These are phyloP conservation scores for Hesperia comma DNA, from an alignment of 2,888 invertebrate genomes.

Conservation along the genomic window DNA sequence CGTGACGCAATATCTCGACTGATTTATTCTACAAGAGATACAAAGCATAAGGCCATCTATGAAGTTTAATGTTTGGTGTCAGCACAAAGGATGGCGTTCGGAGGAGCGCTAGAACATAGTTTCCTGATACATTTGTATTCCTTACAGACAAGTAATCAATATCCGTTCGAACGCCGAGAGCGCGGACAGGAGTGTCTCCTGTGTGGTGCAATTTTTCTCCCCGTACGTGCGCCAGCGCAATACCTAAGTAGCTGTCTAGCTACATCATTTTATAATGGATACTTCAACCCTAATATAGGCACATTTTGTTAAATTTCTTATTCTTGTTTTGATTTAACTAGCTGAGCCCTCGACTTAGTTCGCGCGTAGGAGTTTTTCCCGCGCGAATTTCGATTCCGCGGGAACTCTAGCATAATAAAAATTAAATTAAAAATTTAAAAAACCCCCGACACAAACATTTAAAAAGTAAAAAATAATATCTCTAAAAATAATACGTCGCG, in stretches of 20 bases:
- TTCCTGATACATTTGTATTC: conserved; percentile 81
- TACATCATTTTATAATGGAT: conserved; percentile 4
- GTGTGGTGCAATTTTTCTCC: conserved; percentile 62
- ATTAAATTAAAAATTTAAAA: too few relatives aligned
- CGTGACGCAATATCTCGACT: conserved; percentile 30
- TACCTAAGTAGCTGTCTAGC: conserved; percentile 29
- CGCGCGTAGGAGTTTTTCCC: too few relatives aligned
- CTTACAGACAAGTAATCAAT: conserved; percentile 81
- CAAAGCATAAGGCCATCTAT: conserved; percentile 56
- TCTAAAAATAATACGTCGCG: too few relatives aligned
- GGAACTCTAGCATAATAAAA: too few relatives aligned
- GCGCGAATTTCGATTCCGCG: too few relatives aligned
- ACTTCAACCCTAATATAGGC: too few relatives aligned
- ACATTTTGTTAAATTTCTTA: too few relatives aligned
- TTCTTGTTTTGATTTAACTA: too few relatives aligned
- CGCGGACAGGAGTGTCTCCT: conserved; percentile 65
- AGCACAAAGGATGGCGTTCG: conserved; percentile 68
- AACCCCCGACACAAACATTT: too few relatives aligned
- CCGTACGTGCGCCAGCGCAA: conserved; percentile 54
- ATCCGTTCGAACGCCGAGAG: conserved; percentile 68
- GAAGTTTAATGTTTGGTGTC: conserved; percentile 76
- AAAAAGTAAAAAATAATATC: too few relatives aligned
- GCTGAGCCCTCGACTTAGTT: too few relatives aligned
- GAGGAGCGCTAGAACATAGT: conserved; percentile 63
- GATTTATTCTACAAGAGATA: conserved; percentile 42